These are phyloP conservation scores for Coilia nasus DNA, from an alignment of 2,797 vertebrate genomes.

Conservation along the genomic window DNA sequence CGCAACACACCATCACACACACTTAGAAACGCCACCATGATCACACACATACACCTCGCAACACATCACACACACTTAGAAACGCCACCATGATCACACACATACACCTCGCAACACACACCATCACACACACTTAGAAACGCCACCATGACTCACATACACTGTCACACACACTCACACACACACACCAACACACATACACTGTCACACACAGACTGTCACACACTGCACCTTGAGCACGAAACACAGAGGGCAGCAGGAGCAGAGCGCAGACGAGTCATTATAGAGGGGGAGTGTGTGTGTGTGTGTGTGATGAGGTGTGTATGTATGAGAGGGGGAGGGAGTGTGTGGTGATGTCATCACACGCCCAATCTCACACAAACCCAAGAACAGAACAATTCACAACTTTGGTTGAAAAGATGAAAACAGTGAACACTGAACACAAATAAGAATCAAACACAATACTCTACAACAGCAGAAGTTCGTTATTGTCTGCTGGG, in stretches of 20 bases:
- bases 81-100: no score
- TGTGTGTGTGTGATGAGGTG: no score
- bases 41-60: no score
- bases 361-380: conserved; percentile 12
- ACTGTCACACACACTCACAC: neutral
- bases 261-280: neutral
- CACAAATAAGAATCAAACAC: conserved; percentile 22
- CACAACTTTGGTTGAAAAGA: conserved; percentile 25
- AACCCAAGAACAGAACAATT: conserved; percentile 12
- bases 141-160: no score
- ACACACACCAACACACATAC: neutral
- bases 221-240: neutral
- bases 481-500: conserved; percentile 1
- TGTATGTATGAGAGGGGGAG: no score
- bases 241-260: neutral
- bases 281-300: no score
- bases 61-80: no score
- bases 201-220: neutral
- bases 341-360: neutral
- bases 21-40: no score
- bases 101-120: no score
- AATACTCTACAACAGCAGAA: conserved; percentile 28
- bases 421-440: conserved; percentile 9
- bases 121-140: no score
- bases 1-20: no score